Evolutionary conservation across 2,888 invertebrate species (phyloP).

Genomic region (Sphecodes monilicornis): DNA sequence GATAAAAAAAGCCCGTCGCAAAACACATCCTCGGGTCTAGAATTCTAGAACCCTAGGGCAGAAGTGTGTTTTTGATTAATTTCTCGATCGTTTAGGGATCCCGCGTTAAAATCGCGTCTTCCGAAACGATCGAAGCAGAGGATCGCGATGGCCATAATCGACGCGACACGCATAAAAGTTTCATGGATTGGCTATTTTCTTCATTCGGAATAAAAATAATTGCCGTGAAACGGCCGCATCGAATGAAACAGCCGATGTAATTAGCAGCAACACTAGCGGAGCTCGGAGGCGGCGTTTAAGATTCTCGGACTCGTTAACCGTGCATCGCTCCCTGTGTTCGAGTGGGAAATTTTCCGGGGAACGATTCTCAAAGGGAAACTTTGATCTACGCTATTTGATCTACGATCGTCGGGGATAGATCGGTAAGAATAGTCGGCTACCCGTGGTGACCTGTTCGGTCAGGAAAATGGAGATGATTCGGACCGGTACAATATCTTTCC

Average conservation of each 20-base stretch:
- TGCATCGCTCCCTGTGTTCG: not conserved
- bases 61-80: not conserved
- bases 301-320: conserved; percentile 14
- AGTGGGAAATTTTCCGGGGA: conserved; percentile 14
- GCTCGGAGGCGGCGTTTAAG: conserved; percentile 10
- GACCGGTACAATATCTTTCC: conserved; percentile 48
- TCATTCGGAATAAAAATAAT: conserved; percentile 20
- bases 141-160: not conserved
- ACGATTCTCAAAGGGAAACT: conserved; percentile 18
- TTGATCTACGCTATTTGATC: not conserved
- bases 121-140: not conserved
- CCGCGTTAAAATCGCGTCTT: not conserved
- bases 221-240: not conserved
- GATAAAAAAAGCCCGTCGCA: not conserved
- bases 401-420: not conserved
- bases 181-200: not conserved
- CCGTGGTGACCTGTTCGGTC: not conserved
- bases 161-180: not conserved
- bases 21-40: not conserved
- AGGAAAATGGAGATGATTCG: conserved; percentile 12
- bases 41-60: not conserved
- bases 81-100: not conserved
- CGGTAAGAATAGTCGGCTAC: not conserved
- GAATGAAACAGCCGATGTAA: conserved; percentile 16
- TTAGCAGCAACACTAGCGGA: not conserved